A percentile compares a stretch with the other conserved stretches of the same genome.
Conservation (phyloP, 2,888 invertebrate species). For the Pemphredon lugubris region DNA sequence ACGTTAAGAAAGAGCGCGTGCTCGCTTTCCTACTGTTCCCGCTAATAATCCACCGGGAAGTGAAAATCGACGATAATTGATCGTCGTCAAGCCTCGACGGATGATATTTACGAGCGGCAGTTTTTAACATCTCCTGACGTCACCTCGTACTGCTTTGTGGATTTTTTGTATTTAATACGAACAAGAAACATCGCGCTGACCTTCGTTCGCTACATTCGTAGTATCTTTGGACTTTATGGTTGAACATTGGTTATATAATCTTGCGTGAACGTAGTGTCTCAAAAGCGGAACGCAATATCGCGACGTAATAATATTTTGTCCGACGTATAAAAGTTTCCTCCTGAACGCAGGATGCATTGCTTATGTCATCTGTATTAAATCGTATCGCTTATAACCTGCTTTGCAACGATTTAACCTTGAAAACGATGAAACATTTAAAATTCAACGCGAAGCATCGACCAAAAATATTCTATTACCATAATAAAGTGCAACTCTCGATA, state of each 20-base stretch:
- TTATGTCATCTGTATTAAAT: no score
- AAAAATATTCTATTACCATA: no score
- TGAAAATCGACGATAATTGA: conserved; percentile 40
- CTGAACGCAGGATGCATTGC: no score
- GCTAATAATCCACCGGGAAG: conserved; percentile 31
- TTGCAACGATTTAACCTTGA: no score
- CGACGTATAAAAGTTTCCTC: no score
- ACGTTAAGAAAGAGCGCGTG: no score
- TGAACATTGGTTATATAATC: conserved; percentile 39
- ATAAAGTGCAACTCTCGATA: no score
- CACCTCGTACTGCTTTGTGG: conserved; percentile 3
- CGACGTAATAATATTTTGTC: no score
- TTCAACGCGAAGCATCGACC: no score
- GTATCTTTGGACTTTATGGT: conserved; percentile 10
- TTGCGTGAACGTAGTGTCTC: background rate
- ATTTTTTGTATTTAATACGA: conserved; percentile 7
- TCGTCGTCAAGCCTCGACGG: conserved; percentile 5
- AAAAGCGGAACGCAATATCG: no score
- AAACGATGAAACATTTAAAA: no score
- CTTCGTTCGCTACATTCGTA: conserved; percentile 30
- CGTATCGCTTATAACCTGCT: no score
- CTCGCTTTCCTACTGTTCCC: background rate
- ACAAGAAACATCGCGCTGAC: conserved; percentile 24
- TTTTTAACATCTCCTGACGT: conserved; percentile 27
- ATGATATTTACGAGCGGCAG: background rate